Base-by-base conservation (phyloP, 2,113 vertebrate species). In the Poecile atricapillus region DNA sequence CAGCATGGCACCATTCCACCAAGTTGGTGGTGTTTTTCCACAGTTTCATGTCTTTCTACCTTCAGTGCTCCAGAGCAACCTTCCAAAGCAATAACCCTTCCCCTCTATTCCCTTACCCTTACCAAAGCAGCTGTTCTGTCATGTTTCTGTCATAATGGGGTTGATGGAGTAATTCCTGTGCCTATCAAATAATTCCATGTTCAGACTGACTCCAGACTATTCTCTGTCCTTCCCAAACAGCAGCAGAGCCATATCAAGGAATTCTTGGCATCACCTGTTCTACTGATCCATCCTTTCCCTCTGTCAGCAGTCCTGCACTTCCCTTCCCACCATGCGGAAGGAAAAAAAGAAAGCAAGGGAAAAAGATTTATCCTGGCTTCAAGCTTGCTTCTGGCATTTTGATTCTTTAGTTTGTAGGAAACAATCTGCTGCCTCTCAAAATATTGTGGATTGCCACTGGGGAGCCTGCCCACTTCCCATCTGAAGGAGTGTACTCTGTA, bases 341-440 rank as follows among this genome's bases (percentile, higher is more conserved):
- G 59, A 7, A 84, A 64, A 15, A 43, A 52, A 33, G 64, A 43
- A 68, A 46, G 18, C n/a, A 15, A 43, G 44, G 33, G 19, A 4
- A 30, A 35, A 59, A 47, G 39, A 73, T 5, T 15, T 18, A n/a
- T 87, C 52, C 75, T 92, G 90, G 86, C 90, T 89, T 70, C 3
- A 9, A 75, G 76, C 71, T 95, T 53, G 49, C 67, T 83, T 76
- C 76, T 95, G 94, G 96, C 89, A 69, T 86, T 92, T 69, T 16
- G 13, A n/a, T 93, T 88, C 64, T 68, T 39, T 64, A 80, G 60
- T 89, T 95, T 90, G 71, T 52, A 58, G 68, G 76, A 94, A 96
- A 94, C 94, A 94, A 94, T 96, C 90, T 95, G 94, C 52, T 81
- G 71, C 83, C 69, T 96, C 90, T 97, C 95, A 91, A 88, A 95